Percentiles rank a stretch among this genome's conserved stretches.
Conservation (phyloP, 2,797 vertebrate species). For the Alfaro cultratus region DNA sequence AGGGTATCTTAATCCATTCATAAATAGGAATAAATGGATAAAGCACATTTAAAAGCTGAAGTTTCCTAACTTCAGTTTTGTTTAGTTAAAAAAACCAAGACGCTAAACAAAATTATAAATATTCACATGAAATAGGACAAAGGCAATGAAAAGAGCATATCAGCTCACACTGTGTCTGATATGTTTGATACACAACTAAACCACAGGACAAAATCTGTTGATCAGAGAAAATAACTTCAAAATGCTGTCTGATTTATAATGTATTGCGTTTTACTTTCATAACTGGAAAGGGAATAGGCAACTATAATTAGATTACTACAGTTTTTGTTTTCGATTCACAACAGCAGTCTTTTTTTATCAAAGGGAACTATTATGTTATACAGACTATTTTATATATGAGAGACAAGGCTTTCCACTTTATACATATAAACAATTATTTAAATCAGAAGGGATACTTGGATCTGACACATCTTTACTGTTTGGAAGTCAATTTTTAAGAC, state of each 20-base stretch:
- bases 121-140: not conserved
- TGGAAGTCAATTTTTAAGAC: not conserved
- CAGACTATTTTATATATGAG: not conserved
- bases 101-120: not conserved
- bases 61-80: too few species aligned
- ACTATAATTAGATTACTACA: not conserved
- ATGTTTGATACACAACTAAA: not conserved
- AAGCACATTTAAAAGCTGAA: not conserved
- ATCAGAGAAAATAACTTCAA: not conserved
- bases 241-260: not conserved
- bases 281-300: not conserved
- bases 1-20: not conserved
- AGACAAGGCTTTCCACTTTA: not conserved
- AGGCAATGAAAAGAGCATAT: not conserved
- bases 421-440: not conserved
- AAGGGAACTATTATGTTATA: not conserved
- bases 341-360: not conserved
- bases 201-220: not conserved
- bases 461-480: not conserved
- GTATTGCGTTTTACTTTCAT: not conserved
- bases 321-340: not conserved
- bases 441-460: not conserved
- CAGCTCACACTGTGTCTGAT: not conserved
- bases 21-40: not conserved
- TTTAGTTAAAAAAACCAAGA: not conserved